Evolutionary conservation across 2,888 invertebrate species (phyloP), one percentile per base, ranked within the genome.

Genomic region (Mechanitis mazaeus): DNA sequence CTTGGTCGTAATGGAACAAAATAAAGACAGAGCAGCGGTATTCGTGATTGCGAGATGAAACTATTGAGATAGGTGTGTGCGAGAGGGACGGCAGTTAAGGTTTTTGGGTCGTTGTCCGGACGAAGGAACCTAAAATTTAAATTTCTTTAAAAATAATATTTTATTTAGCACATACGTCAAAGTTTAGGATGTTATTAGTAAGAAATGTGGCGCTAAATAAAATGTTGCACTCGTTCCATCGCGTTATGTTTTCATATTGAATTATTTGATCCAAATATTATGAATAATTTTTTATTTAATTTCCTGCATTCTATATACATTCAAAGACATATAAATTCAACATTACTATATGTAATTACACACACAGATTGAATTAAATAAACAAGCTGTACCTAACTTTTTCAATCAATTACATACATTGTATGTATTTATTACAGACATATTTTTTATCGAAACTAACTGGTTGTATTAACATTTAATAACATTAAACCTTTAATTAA

Each of bases 11-110:
- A 87, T 89, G 87, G 87, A 86, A 85, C 86, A 87, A 87, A 89
- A 87, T 88, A 87, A 87, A 89, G 87, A 84, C 86, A 84, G 86
- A 85, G 81, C 87, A 87, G 88, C 86, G 87, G 88, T 87, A 85
- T 85, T 89, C 90, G 89, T 89, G 89, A 88, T 85, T 83, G 79
- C 71, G 89, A 87, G 85, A 88, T 77, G 69, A 76, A 83, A 76
- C 73, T 80, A 84, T 77, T 60, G 63, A 74, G 70, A 68, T 72
- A 63, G 63, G 71, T 64, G 75, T 64, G 85, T 72, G 76, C 65
- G 79, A 88, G 73, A 57, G 79, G 78, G 87, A 88, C 65, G 68
- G 72, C 76, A 71, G 74, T 79, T 81, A 81, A 84, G 83, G 84
- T 86, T 85, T 80, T 84, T 88, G 85, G 90, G 90, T 90, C 89